phyloP scores from a whole-genome alignment of 2,888 invertebrate species.

The Lasioglossum vierecki region DNA sequence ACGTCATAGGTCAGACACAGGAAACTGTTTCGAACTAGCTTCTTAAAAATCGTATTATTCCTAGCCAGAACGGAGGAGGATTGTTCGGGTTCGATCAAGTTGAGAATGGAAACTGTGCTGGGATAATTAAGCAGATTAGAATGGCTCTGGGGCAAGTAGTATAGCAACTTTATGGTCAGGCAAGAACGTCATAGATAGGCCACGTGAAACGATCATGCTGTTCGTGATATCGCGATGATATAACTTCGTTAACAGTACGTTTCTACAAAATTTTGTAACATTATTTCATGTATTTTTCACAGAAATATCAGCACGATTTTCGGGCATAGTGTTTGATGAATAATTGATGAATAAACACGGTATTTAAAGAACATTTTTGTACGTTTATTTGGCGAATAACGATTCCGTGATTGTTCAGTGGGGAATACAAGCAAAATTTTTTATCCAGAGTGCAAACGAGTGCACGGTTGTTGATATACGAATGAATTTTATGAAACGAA shows the following conservation, averaged over 20 bases:
- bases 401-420: neutral
- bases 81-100: neutral
- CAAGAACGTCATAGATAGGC: neutral
- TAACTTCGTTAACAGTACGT: neutral
- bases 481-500: neutral
- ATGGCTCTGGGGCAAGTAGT: neutral
- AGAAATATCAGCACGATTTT: neutral
- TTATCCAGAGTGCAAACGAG: neutral
- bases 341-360: too few relatives aligned
- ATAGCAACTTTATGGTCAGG: neutral
- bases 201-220: neutral
- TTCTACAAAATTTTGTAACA: neutral
- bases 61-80: neutral
- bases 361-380: too few relatives aligned
- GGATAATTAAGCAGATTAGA: neutral
- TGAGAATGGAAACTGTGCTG: neutral
- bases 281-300: neutral
- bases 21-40: neutral
- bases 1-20: neutral
- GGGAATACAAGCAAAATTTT: neutral
- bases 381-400: neutral
- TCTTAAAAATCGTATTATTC: neutral
- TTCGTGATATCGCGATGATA: neutral
- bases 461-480: neutral
- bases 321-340: too few relatives aligned